phyloP scores from a whole-genome alignment of 2,888 invertebrate species.

The Ecdyonurus torrentis region DNA sequence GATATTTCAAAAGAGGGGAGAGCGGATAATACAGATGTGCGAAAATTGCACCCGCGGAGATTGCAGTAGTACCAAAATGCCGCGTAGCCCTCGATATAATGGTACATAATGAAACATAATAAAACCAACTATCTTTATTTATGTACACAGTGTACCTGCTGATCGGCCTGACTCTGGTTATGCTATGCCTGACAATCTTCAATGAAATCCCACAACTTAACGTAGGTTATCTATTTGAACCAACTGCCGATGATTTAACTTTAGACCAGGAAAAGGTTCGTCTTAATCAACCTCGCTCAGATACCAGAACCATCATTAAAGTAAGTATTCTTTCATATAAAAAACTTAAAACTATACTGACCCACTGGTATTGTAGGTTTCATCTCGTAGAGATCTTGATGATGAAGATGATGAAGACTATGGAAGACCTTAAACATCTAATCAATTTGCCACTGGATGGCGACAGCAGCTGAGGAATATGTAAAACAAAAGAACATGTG shows the following conservation, averaged over 20 bases:
- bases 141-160: slow-evolving; percentile 61
- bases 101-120: background rate
- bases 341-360: background rate
- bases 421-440: background rate
- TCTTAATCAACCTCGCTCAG: background rate
- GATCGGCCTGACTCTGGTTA: slow-evolving; percentile 63
- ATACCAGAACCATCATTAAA: background rate
- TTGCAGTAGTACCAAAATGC: no score
- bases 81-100: no score
- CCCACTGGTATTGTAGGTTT: background rate
- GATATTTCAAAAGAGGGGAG: no score
- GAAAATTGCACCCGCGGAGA: background rate
- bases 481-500: no score
- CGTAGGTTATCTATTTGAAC: slow-evolving; percentile 58
- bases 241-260: slow-evolving; percentile 31
- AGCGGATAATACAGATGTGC: background rate
- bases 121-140: slow-evolving; percentile 14
- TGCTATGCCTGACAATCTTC: slow-evolving; percentile 68
- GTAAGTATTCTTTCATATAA: background rate
- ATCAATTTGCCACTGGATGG: no score
- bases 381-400: background rate
- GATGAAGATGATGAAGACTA: slow-evolving; percentile 1
- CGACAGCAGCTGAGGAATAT: no score
- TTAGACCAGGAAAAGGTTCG: background rate
- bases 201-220: slow-evolving; percentile 83